A percentile compares a stretch with the other conserved stretches of the same genome.
phyloP scores from a whole-genome alignment of 1,140 invertebrate species.

The Drosophila subobscura region DNA sequence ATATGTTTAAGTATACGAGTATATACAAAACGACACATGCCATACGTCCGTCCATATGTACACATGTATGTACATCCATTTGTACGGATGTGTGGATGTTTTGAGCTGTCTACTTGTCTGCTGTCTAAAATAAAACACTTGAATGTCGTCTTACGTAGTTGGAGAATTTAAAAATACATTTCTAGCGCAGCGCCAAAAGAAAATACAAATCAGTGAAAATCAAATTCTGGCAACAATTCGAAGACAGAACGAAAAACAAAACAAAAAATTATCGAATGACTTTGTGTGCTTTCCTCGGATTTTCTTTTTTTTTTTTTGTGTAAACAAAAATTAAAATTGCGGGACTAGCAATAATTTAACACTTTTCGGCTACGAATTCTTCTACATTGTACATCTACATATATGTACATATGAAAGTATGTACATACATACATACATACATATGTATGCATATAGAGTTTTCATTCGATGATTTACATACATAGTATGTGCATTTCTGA shows the following conservation, averaged over 20 bases:
- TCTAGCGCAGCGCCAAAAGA: conserved; percentile 56
- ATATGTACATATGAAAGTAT: no score
- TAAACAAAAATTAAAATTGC: conserved; percentile 53
- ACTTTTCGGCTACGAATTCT: conserved; percentile 48
- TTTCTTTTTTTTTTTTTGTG: conserved; percentile 38
- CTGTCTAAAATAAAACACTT: conserved; percentile 78
- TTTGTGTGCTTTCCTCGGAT: conserved; percentile 37
- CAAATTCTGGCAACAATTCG: conserved; percentile 56
- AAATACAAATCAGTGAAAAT: conserved; percentile 53
- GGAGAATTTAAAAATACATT: conserved; percentile 73
- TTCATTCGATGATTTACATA: conserved; percentile 13
- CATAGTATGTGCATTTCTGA: no score
- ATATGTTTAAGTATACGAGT: conserved; percentile 34
- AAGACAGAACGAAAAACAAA: conserved; percentile 38
- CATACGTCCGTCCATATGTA: neutral
- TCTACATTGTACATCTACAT: no score
- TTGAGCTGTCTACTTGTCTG: conserved; percentile 49
- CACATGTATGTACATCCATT: conserved; percentile 2
- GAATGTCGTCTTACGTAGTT: conserved; percentile 81
- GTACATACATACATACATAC: no score
- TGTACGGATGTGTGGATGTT: conserved; percentile 16
- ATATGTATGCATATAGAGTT: no score
- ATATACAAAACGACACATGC: no score
- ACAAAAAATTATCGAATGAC: conserved; percentile 57
- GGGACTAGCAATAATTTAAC: conserved; percentile 71